Base-by-base conservation (phyloP, 92 coral and sea anemone genomes). In the Epizoanthus rinbou region DNA sequence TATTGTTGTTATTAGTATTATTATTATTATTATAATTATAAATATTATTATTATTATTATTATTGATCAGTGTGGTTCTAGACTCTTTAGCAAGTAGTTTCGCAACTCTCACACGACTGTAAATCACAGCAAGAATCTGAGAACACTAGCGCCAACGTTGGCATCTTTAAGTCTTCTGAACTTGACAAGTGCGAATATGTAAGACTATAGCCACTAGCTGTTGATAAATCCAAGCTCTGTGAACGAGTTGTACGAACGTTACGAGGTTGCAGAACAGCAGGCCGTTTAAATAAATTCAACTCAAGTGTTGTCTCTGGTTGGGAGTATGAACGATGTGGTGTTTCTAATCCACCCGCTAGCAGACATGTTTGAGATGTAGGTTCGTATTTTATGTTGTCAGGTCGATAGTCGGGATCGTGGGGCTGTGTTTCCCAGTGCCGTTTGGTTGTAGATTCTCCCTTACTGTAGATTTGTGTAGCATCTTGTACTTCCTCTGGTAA, bases 71-170 rank as follows among this genome's bases (percentile, higher is more conserved):
- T 37, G 43, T 37, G 5, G 9, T 50, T 50, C 6, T 17, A 41
- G 39, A 28, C 19, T n/a, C 19, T 3, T 67, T 13, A 67, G 9
- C 73, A 67, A 9, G 47, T 33, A 33, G 43, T 25, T 21, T 67
- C 73, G 8, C 50, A 67, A 8, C 19, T 67, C 31, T 67, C 73
- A 9, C 73, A 67, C 15, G 43, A 67, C 73, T 23, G 19, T 16
- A 67, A 19, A 11, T 67, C 39, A 17, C 50, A 67, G 39, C 73
- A 67, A 28, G 73, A 67, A 67, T 67, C 73, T 33, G 73, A 67
- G 39, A 67, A 28, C 3, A 33, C 73, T 33, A 23, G 15, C 28
- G 69, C 24, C 24, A 22, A 15, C 2, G 41, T 64, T 35, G 69
- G 33, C 17, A 64, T 23, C 22, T 50, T 21, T 69, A 80, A 17